Base-by-base conservation (phyloP, 2,113 vertebrate genomes). In the Tragulus kanchil region DNA sequence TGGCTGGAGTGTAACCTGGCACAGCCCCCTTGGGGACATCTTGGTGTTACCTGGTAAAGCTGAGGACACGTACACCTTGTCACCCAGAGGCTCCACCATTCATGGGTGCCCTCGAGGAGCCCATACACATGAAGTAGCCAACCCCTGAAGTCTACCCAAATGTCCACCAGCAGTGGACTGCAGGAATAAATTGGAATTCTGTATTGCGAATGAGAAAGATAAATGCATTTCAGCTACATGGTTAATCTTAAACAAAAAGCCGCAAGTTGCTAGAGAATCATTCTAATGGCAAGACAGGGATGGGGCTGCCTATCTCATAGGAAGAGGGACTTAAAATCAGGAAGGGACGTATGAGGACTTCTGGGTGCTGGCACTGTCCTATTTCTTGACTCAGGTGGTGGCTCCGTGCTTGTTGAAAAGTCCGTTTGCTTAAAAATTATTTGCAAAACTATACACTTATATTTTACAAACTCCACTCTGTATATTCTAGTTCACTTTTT, bases 111-210 rank as follows among this genome's bases (percentile, higher is more conserved):
- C 31, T n/a, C 42, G 28, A 81, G 78, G 64, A 82, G 48, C 77
- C 65, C 9, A 0, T 3, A 21, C 1, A 11, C 12, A 0, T 3
- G 23, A 54, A 17, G 64, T 17, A 25, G 9, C 69, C 75, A 36
- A n/a, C 67, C 11, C 0, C 2, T 10, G 23, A 31, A 11, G 81
- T 23, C 92, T 48, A 3, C 48, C 52, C 42, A 8, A 11, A 28
- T 1, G 6, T 26, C 42, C 31, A 5, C 75, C 48, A 36, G 45
- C 48, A 19, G 21, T 31, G 45, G 77, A 48, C 2, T 36, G 26
- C 45, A 25, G 5, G 6, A 6, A 3, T 36, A 3, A 7, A 23
- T 1, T n/a, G 14, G 73, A 77, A 69, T 21, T 21, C 48, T 28
- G 0, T 11, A 16, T 25, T 48, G n/a, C 42, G 15, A 3, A 28